phyloP scores from a whole-genome alignment of 92 coral and sea anemone genomes.

The Heteractis magnifica region DNA sequence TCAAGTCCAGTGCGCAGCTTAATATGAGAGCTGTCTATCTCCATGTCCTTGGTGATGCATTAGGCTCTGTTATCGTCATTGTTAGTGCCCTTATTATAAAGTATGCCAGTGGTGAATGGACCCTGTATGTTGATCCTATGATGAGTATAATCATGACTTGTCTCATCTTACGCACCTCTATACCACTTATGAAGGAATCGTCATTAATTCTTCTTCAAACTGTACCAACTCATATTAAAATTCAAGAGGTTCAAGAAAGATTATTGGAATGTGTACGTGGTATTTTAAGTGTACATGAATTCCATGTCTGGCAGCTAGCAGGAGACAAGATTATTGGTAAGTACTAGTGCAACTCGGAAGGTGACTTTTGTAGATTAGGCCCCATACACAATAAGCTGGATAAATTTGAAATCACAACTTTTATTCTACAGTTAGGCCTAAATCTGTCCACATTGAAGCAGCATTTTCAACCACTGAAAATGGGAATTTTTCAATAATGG shows the following conservation, averaged over 20 bases:
- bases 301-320: slow-evolving; percentile 99
- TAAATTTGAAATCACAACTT: background rate
- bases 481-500: too few relatives aligned
- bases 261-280: slow-evolving; percentile 87
- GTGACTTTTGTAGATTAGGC: background rate
- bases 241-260: slow-evolving; percentile 88
- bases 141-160: slow-evolving; percentile 91
- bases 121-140: slow-evolving; percentile 84
- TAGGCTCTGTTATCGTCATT: slow-evolving; percentile 93
- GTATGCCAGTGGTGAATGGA: slow-evolving; percentile 89
- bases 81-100: slow-evolving; percentile 88
- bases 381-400: background rate
- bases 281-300: slow-evolving; percentile 91
- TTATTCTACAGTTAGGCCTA: too few relatives aligned
- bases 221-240: slow-evolving; percentile 95
- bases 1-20: slow-evolving; percentile 77
- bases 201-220: slow-evolving; percentile 92
- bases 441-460: too few relatives aligned
- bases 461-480: too few relatives aligned
- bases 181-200: slow-evolving; percentile 90
- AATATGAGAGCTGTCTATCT: slow-evolving; percentile 98
- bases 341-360: background rate
- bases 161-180: slow-evolving; percentile 84
- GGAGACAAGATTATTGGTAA: slow-evolving; percentile 96
- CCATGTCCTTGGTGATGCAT: slow-evolving; percentile 95